Conservation (phyloP, 2,113 vertebrate species). For the Hyaena hyaena region DNA sequence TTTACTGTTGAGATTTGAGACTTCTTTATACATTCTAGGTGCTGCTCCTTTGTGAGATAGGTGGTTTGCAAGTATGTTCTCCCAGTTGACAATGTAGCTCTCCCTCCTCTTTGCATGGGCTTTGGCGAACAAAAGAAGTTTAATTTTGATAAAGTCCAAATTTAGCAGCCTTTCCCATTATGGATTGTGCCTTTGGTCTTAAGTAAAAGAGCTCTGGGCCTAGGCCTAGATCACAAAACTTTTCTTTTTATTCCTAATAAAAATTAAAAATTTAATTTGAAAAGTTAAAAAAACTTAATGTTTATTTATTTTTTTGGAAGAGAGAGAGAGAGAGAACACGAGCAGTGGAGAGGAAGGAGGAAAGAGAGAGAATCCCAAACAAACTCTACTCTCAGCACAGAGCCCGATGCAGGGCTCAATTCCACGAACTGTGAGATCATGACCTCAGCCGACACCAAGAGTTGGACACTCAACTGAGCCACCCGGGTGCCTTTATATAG, state of each 20-base stretch:
- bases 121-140: background rate
- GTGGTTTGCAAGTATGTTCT: background rate
- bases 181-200: background rate
- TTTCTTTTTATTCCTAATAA: background rate
- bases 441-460: too few relatives aligned
- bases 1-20: background rate
- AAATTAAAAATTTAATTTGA: too few relatives aligned
- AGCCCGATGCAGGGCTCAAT: too few relatives aligned
- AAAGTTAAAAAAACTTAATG: too few relatives aligned
- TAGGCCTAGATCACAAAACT: background rate
- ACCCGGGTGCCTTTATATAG: background rate
- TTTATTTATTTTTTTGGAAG: too few relatives aligned
- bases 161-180: background rate
- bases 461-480: too few relatives aligned
- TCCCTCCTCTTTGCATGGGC: background rate
- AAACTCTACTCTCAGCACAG: too few relatives aligned
- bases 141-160: background rate
- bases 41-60: background rate
- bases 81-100: too few relatives aligned
- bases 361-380: too few relatives aligned
- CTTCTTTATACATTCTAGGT: background rate
- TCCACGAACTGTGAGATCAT: too few relatives aligned
- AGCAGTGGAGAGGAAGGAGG: too few relatives aligned
- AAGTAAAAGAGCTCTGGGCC: background rate
- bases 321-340: too few relatives aligned